phyloP scores from a whole-genome alignment of 35 echinoderm and acorn worm species.

The Heliocidaris erythrogramma region DNA sequence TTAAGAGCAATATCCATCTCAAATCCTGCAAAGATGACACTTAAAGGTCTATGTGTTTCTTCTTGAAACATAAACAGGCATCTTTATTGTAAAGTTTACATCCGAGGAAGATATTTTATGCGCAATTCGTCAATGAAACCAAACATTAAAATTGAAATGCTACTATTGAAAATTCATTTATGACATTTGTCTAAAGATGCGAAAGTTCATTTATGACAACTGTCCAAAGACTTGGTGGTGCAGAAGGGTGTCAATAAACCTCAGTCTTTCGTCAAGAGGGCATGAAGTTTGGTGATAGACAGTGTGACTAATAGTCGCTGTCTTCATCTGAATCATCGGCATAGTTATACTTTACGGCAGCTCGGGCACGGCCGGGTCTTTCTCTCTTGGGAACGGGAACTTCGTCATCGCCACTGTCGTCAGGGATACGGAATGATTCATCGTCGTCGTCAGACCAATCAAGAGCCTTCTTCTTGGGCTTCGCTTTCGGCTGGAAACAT shows the following conservation, averaged over 20 bases:
- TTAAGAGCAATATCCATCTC: too few relatives aligned
- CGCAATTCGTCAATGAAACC: too few relatives aligned
- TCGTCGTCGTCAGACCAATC: slow-evolving; percentile 59
- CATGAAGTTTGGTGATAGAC: neutral
- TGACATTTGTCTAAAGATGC: neutral
- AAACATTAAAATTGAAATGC: too few relatives aligned
- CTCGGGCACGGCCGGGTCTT: slow-evolving; percentile 48
- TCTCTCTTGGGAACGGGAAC: slow-evolving; percentile 14
- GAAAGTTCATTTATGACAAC: neutral
- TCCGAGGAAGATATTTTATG: too few relatives aligned
- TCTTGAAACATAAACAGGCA: neutral
- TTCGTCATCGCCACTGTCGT: neutral
- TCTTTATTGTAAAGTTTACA: neutral
- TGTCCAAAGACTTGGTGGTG: neutral
- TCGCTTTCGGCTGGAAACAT: neutral
- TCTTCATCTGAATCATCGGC: slow-evolving; percentile 60
- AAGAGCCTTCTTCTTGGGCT: slow-evolving; percentile 57
- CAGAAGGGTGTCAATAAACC: neutral
- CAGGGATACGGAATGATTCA: neutral
- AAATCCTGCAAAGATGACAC: neutral
- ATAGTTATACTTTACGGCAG: slow-evolving; percentile 81
- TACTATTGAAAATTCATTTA: neutral
- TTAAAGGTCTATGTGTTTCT: neutral
- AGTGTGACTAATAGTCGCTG: neutral
- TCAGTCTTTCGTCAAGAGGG: neutral